Conservation (phyloP, 2,113 vertebrate species). For the Rhea pennata region DNA sequence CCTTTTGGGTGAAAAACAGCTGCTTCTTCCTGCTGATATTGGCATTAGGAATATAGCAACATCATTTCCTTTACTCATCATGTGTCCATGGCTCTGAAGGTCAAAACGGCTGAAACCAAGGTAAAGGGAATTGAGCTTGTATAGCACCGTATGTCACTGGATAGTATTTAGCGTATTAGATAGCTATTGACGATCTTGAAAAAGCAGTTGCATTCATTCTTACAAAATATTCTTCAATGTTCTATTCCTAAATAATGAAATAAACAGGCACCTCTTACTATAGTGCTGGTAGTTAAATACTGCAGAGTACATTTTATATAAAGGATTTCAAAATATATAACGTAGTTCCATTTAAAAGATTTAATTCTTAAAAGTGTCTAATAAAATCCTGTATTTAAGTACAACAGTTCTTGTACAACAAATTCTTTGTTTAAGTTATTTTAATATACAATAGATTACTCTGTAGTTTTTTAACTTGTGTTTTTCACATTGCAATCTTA, state of each 20-base stretch:
- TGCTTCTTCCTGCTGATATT: conserved; percentile 59
- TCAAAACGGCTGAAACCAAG: conserved; percentile 84
- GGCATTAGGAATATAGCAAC: conserved; percentile 21
- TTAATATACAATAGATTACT: background rate
- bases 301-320: background rate
- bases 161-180: background rate
- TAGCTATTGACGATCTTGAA: background rate
- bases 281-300: background rate
- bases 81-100: conserved; percentile 81
- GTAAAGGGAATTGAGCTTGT: conserved; percentile 76
- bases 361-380: background rate
- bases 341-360: background rate
- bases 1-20: conserved; percentile 38
- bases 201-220: conserved; percentile 4
- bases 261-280: background rate
- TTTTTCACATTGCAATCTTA: background rate
- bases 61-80: conserved; percentile 65
- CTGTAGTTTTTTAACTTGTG: background rate
- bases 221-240: background rate
- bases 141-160: background rate
- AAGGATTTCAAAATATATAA: background rate
- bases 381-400: background rate
- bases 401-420: background rate
- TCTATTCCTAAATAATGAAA: background rate
- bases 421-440: background rate